Conservation (phyloP, 2,888 invertebrate species). For the Acrocyrtus sp. region DNA sequence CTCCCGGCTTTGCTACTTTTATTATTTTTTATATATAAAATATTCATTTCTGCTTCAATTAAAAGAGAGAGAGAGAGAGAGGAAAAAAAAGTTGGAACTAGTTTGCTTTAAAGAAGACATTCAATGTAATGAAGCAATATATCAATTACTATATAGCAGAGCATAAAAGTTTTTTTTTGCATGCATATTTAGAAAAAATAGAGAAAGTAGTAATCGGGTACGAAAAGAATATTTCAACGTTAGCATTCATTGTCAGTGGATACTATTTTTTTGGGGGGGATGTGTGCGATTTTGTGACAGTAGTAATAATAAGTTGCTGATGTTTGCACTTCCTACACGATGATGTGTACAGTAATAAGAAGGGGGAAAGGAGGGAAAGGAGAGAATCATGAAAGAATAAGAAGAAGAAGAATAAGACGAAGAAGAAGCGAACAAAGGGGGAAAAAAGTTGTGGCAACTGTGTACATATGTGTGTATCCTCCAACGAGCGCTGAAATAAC, state of each 20-base stretch:
- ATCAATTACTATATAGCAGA: slow-evolving; percentile 23
- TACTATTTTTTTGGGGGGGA: slow-evolving; percentile 6
- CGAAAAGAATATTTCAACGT: too few species aligned
- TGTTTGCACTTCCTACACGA: slow-evolving; percentile 35
- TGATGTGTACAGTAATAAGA: too few species aligned
- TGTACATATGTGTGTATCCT: slow-evolving; percentile 18
- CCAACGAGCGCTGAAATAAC: slow-evolving; percentile 14
- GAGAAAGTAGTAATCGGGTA: too few species aligned
- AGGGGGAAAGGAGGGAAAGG: slow-evolving; percentile 10
- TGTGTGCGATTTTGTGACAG: not conserved
- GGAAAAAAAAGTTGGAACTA: too few species aligned
- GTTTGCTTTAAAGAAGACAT: too few species aligned
- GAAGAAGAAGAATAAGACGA: not conserved
- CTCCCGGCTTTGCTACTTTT: too few species aligned
- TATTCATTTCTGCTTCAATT: slow-evolving; percentile 15
- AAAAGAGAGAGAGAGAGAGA: slow-evolving; percentile 10
- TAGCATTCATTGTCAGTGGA: too few species aligned
- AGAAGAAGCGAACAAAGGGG: slow-evolving; percentile 4
- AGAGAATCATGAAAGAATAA: not conserved
- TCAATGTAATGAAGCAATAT: slow-evolving; percentile 33
- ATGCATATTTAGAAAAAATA: slow-evolving; percentile 1
- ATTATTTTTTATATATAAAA: not conserved
- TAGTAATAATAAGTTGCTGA: slow-evolving; percentile 36
- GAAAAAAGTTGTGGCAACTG: slow-evolving; percentile 27
- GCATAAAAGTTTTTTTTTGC: slow-evolving; percentile 9